These are phyloP conservation scores for Hydractinia symbiolongicarpus DNA, from an alignment of 30 jellyfish, hydroid and myxozoan species.

Conservation along the genomic window DNA sequence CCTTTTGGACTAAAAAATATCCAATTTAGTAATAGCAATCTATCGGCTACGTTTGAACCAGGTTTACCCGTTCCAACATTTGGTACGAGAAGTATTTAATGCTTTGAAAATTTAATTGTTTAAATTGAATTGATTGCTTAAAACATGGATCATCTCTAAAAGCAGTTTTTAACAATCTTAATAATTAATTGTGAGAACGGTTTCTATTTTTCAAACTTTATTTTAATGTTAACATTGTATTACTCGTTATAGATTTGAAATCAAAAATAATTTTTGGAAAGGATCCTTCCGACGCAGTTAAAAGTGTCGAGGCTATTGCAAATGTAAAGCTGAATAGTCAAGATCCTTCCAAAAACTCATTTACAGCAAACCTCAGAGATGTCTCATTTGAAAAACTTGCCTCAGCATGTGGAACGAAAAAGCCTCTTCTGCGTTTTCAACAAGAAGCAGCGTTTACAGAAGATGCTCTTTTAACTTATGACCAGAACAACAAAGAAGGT, in stretches of 20 bases:
- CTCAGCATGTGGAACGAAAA: conserved; percentile 35
- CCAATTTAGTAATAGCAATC: conserved; percentile 3
- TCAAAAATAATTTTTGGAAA: conserved; percentile 13
- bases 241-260: not conserved
- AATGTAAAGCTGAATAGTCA: conserved; percentile 3
- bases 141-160: not conserved
- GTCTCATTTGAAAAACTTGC: conserved; percentile 27
- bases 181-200: not conserved
- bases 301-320: conserved; percentile 26
- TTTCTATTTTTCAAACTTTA: not conserved
- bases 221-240: not conserved
- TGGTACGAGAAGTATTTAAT: not conserved
- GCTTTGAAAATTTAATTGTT: not conserved
- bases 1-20: conserved; percentile 31
- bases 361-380: conserved; percentile 20
- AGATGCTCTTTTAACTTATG: conserved; percentile 19
- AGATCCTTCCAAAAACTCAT: conserved; percentile 35
- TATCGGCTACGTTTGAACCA: conserved; percentile 30
- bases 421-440: conserved; percentile 25
- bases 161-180: not conserved
- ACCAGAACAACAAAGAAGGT: conserved; percentile 26
- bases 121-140: not conserved
- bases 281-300: conserved; percentile 8
- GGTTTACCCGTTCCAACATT: conserved; percentile 28
- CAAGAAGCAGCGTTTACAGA: conserved; percentile 23